Evolutionary conservation across 2,888 invertebrate genomes (phyloP).

Genomic region (Xestia c-nigrum): DNA sequence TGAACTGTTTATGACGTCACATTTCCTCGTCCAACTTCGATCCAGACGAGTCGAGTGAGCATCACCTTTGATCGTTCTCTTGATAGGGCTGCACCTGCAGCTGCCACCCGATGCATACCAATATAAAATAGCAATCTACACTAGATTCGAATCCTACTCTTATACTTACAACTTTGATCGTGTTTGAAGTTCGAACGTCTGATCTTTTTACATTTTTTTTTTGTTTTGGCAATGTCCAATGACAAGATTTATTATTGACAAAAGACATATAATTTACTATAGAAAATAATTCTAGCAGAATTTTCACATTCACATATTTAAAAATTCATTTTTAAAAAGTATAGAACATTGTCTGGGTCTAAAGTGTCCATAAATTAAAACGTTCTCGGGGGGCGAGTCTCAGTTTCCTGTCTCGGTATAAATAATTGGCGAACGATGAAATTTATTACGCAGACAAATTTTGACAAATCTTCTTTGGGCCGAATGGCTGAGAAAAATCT

Average conservation of each 20-base stretch:
- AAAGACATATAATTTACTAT: background rate
- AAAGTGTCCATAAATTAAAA: conserved; percentile 86
- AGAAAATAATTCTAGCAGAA: conserved; percentile 43
- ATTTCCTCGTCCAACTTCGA: conserved; percentile 34
- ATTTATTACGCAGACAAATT: conserved; percentile 86
- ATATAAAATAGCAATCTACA: conserved; percentile 52
- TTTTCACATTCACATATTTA: conserved; percentile 60
- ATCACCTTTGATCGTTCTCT: conserved; percentile 63
- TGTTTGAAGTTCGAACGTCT: conserved; percentile 13
- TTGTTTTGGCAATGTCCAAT: background rate
- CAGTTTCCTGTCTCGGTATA: conserved; percentile 83
- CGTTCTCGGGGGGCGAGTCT: conserved; percentile 80
- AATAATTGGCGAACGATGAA: conserved; percentile 84
- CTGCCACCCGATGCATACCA: conserved; percentile 53
- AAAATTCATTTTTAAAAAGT: conserved; percentile 68
- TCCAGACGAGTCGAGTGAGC: conserved; percentile 50
- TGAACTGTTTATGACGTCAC: conserved; percentile 50
- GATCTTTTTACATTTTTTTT: background rate
- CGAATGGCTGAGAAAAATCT: conserved; percentile 70
- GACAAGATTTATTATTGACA: no score
- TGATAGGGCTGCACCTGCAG: conserved; percentile 56
- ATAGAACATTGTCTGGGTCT: conserved; percentile 74
- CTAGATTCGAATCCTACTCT: conserved; percentile 26
- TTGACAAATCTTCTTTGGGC: conserved; percentile 78
- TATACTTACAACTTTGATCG: conserved; percentile 17